A percentile compares a stretch with the other conserved stretches of the same genome.
Conservation (phyloP, 2,797 vertebrate genomes). For the Pogoniulus pusillus region DNA sequence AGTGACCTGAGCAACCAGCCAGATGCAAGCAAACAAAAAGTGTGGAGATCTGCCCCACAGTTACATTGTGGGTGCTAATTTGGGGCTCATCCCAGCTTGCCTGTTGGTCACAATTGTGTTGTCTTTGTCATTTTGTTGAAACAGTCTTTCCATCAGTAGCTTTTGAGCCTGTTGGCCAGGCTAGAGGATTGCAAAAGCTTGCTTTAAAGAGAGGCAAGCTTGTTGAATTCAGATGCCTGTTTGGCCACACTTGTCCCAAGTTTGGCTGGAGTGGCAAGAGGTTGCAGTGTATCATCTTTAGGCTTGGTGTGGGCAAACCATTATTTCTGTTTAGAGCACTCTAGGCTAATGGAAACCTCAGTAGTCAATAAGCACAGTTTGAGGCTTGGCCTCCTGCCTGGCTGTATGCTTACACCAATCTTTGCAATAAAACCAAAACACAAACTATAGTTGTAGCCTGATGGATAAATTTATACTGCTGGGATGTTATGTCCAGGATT, state of each 20-base stretch:
- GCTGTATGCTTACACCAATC: background rate
- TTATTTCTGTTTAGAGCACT: background rate
- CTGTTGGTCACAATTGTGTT: background rate
- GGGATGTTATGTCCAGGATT: background rate
- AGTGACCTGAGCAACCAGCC: background rate
- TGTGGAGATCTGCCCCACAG: background rate
- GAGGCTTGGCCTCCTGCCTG: conserved; percentile 13
- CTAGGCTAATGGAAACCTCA: background rate
- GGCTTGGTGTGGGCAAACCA: background rate
- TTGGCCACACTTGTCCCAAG: background rate
- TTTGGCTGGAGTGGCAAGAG: background rate
- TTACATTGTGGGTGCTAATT: background rate
- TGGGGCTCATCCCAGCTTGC: background rate
- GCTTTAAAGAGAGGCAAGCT: background rate
- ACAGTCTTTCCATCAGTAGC: background rate
- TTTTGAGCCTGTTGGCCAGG: background rate
- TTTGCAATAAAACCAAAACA: background rate
- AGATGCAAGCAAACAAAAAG: background rate
- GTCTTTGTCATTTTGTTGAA: background rate
- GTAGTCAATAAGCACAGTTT: background rate
- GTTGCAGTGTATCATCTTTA: background rate
- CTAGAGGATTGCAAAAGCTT: background rate
- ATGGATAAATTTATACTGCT: background rate
- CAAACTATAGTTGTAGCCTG: background rate
- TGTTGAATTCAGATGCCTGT: background rate